Conservation (phyloP, 2,113 vertebrate species). For the Ceuthmochares aereus region DNA sequence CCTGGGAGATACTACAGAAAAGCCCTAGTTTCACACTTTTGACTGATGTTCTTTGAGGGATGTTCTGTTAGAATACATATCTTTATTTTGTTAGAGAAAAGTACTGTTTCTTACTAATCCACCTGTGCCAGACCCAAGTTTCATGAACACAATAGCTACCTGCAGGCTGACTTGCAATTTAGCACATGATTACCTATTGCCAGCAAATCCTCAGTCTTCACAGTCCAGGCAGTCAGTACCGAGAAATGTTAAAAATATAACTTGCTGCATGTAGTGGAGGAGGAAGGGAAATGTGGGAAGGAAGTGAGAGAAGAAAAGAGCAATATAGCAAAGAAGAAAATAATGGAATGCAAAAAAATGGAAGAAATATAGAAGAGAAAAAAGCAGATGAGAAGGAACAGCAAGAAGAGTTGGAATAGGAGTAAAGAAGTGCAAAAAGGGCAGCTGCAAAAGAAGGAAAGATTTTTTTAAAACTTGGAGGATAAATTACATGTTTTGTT, state of each 20-base stretch:
- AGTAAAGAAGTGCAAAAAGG: neutral
- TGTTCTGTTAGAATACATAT: neutral
- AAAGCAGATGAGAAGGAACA: neutral
- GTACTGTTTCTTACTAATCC: neutral
- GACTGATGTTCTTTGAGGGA: neutral
- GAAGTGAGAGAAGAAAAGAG: neutral
- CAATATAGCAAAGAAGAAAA: neutral
- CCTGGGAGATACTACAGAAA: neutral
- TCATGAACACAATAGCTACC: neutral
- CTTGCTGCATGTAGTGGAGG: neutral
- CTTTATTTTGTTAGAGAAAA: neutral
- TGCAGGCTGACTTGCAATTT: neutral
- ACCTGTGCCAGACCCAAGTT: neutral
- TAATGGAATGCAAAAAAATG: neutral
- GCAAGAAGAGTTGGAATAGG: neutral
- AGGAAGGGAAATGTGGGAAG: neutral
- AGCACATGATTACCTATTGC: conserved; percentile 5
- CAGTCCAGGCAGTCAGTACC: neutral
- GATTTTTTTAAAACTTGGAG: neutral
- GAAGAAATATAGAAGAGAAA: neutral
- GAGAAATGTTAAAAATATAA: conserved; percentile 10
- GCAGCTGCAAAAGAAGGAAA: neutral
- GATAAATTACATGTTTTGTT: neutral
- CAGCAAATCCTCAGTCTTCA: neutral
- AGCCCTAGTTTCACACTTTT: neutral